A percentile compares a stretch with the other conserved stretches of the same genome.
Conservation (phyloP, 2,113 vertebrate genomes). For the Aegithalos caudatus region DNA sequence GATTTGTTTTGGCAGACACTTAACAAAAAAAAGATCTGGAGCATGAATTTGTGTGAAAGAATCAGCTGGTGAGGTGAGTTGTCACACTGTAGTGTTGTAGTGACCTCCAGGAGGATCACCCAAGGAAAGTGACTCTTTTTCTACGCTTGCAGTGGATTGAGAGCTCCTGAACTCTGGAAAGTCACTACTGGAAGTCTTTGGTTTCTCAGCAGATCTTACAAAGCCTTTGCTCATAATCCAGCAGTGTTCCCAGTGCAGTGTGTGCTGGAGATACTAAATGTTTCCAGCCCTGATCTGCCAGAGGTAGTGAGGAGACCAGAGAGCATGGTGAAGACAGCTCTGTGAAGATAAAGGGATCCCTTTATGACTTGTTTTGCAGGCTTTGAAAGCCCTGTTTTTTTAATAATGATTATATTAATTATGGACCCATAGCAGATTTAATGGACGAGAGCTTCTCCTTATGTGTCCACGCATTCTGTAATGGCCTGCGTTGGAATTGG, state of each 20-base stretch:
- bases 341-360: not conserved
- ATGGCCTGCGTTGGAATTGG: not conserved
- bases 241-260: not conserved
- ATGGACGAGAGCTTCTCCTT: not conserved
- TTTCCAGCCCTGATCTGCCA: not conserved
- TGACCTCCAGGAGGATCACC: not conserved
- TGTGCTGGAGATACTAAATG: not conserved
- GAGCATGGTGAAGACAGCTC: not conserved
- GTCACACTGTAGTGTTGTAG: not conserved
- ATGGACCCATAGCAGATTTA: not conserved
- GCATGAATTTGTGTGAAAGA: not conserved
- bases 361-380: slow-evolving; percentile 7
- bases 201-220: not conserved
- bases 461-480: not conserved
- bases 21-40: not conserved
- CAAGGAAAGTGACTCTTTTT: not conserved
- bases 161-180: not conserved
- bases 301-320: not conserved
- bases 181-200: not conserved
- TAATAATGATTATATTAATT: not conserved
- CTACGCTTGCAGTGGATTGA: rapidly evolving
- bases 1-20: not conserved
- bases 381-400: not conserved
- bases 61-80: not conserved
- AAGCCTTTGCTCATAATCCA: not conserved